Percentiles rank a stretch among this genome's conserved stretches.
These are phyloP conservation scores for Gallinago stenura DNA, from an alignment of 2,797 vertebrate genomes.

Conservation along the genomic window DNA sequence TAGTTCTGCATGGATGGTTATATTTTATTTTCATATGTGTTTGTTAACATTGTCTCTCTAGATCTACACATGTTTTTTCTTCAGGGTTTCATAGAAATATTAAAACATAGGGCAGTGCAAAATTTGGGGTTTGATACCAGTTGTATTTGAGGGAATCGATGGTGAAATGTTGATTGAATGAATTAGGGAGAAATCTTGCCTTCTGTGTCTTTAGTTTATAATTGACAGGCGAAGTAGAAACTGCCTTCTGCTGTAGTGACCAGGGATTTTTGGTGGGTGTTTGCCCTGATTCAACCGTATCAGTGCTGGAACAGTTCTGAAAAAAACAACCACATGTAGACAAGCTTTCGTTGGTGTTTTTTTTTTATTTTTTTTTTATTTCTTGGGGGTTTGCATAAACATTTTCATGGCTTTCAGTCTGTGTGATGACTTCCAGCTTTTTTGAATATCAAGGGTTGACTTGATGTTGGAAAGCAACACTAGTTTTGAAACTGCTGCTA, in stretches of 20 bases:
- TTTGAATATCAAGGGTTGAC: background rate
- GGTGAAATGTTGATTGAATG: background rate
- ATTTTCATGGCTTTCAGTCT: background rate
- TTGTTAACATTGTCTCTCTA: constrained; percentile 11
- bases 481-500: background rate
- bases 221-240: background rate
- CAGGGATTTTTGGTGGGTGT: background rate
- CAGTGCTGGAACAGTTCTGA: background rate
- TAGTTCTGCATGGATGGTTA: background rate
- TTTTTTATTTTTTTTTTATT: background rate
- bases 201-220: background rate
- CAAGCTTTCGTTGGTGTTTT: background rate
- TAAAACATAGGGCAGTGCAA: background rate
- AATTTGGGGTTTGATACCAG: background rate
- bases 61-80: constrained; percentile 18
- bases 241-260: background rate
- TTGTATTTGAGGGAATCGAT: background rate
- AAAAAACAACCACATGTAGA: background rate
- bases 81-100: background rate
- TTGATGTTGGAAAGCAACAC: background rate
- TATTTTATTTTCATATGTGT: constrained; percentile 24
- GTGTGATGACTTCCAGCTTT: accelerated
- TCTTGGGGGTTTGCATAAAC: background rate
- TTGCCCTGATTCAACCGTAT: background rate
- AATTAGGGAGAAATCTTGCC: background rate